Evolutionary conservation across 2,888 invertebrate genomes (phyloP), one percentile per base, ranked within the genome.

Genomic region (Petrolisthes cinctipes): DNA sequence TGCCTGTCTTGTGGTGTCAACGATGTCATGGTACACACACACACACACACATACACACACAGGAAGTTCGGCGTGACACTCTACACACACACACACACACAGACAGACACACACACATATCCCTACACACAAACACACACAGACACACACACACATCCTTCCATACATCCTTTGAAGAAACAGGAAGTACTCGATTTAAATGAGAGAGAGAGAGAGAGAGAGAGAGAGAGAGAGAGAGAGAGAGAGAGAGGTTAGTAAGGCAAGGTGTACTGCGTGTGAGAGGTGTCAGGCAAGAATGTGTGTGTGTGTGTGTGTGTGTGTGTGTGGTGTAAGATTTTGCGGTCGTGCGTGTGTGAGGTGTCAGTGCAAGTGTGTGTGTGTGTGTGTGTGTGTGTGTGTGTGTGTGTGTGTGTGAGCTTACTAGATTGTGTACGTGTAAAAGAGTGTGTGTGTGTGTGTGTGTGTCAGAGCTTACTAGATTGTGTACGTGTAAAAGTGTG

Each of bases 21-120:
- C 37, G 37, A 37, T 37, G 37, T 37, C 37, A 37, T 37, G 37
- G 56, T 79, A 54, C 78, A 79, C 53, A 79, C 78, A 79, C 17
- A 79, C 78, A 79, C 78, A 5, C 78, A 79, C 53, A 79, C 54
- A 51, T 3, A 51, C 54, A 54, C 78, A 79, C 78, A 79, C 54
- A 78, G 7, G 54, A 11, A 78, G 14, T 51, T 9, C 3, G 14
- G 54, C 54, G 54, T n/a, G 54, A 14, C 51, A 11, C 37, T n/a
- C 51, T 20, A 79, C 54, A 79, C 54, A 79, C 20, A 79, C 56
- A 79, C 56, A 57, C 56, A 79, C 6, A 57, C 5, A 51, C 7
- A 20, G 20, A 51, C n/a, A 14, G 6, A 79, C 14, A 14, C 54
- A 79, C 54, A 14, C 53, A 78, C 37, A 37, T 7, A 76, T 9